Percentiles rank a stretch among this genome's conserved stretches.
These are phyloP conservation scores for Caenorhabditis macrosperma DNA, from an alignment of 2,888 invertebrate species.

Conservation along the genomic window DNA sequence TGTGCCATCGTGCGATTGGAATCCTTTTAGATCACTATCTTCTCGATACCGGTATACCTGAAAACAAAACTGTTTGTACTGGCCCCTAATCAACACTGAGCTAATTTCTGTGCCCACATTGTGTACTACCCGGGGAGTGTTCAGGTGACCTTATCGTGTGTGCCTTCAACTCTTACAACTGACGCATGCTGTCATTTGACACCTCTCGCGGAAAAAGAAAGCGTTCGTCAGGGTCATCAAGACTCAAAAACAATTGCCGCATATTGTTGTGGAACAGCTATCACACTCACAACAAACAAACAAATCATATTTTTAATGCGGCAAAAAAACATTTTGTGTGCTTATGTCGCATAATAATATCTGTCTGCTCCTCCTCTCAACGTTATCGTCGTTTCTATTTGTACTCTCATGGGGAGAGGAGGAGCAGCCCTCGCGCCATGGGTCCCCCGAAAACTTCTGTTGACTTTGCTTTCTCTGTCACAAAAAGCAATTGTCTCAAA, in stretches of 20 bases:
- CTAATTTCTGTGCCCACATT: background rate
- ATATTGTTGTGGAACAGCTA: slow-evolving; percentile 4
- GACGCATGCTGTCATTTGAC: slow-evolving; percentile 17
- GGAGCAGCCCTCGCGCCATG: slow-evolving; percentile 8
- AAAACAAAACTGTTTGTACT: slow-evolving; percentile 15
- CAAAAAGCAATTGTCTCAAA: slow-evolving; percentile 55
- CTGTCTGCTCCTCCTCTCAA: slow-evolving; percentile 32
- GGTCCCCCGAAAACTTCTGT: slow-evolving; percentile 43
- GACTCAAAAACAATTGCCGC: slow-evolving; percentile 28
- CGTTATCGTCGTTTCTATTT: slow-evolving; percentile 51
- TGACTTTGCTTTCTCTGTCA: slow-evolving; percentile 52
- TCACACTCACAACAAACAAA: slow-evolving; percentile 45
- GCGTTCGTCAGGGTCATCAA: slow-evolving; percentile 16
- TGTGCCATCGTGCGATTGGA: slow-evolving; percentile 72
- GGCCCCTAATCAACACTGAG: background rate
- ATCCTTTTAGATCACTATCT: slow-evolving; percentile 72
- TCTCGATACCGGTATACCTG: slow-evolving; percentile 71
- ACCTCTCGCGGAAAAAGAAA: slow-evolving; percentile 10
- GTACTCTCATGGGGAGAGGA: slow-evolving; percentile 52
- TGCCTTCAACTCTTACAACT: background rate
- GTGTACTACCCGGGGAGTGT: slow-evolving; percentile 12
- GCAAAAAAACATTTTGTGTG: slow-evolving; percentile 39
- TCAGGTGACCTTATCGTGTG: slow-evolving; percentile 24
- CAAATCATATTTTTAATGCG: slow-evolving; percentile 54
- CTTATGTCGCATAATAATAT: slow-evolving; percentile 52